Evolutionary conservation across 1,140 invertebrate genomes (phyloP).

Genomic region (Cepaea nemoralis): DNA sequence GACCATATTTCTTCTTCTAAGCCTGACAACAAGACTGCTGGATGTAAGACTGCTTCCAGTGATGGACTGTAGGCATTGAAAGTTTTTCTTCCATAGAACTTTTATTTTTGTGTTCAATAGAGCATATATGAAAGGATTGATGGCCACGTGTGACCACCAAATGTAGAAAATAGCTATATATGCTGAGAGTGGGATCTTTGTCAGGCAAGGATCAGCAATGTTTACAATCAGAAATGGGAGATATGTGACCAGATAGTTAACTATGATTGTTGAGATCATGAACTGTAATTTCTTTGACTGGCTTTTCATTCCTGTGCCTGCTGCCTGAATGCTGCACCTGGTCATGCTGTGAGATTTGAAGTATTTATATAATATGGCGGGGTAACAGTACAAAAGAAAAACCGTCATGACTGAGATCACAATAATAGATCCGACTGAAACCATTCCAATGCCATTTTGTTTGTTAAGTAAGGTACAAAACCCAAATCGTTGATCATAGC

Average conservation of each 20-base stretch:
- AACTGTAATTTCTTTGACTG: constrained; percentile 27
- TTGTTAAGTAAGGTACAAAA: constrained; percentile 43
- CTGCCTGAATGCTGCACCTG: not conserved
- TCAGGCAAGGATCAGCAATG: constrained; percentile 39
- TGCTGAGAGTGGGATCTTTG: constrained; percentile 5
- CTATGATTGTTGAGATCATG: constrained; percentile 43
- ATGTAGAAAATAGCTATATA: constrained; percentile 44
- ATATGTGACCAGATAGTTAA: constrained; percentile 42
- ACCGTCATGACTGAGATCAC: constrained; percentile 33
- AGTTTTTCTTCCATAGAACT: not conserved
- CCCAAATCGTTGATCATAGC: constrained; percentile 39
- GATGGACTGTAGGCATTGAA: not conserved
- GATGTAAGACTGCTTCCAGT: not conserved
- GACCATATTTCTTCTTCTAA: not conserved
- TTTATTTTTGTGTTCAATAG: constrained; percentile 33
- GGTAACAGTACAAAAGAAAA: constrained; percentile 46
- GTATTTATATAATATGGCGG: constrained; percentile 16
- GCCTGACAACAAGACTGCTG: not conserved
- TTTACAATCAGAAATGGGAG: constrained; percentile 44
- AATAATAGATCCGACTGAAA: not conserved
- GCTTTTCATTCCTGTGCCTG: not conserved
- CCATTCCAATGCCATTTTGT: not conserved
- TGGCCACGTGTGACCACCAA: constrained; percentile 43
- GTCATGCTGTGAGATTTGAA: not conserved
- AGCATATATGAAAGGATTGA: constrained; percentile 50